Evolutionary conservation across 2,113 vertebrate genomes (phyloP).

Genomic region (Pteropus alecto): DNA sequence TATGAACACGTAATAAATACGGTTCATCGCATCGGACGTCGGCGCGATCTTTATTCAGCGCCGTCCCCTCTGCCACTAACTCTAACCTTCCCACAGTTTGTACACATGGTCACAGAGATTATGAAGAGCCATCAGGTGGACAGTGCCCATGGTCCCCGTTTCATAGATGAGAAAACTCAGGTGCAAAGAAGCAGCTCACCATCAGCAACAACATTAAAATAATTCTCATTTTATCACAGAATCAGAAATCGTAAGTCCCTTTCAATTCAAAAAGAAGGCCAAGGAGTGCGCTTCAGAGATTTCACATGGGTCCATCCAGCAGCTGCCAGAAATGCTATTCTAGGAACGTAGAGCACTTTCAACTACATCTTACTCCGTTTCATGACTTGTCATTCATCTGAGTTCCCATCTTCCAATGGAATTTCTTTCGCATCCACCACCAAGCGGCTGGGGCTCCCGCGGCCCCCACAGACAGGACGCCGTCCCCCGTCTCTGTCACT

Average conservation of each 20-base stretch:
- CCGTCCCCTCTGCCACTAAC: background rate
- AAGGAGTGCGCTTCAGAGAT: background rate
- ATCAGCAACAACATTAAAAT: background rate
- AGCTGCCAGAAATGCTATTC: background rate
- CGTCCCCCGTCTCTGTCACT: conserved; percentile 41
- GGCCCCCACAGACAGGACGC: conserved; percentile 64
- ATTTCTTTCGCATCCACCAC: conserved; percentile 55
- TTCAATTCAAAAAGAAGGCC: background rate
- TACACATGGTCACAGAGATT: background rate
- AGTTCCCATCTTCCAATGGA: conserved; percentile 51
- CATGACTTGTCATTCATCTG: conserved; percentile 7
- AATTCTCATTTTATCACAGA: background rate
- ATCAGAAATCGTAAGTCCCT: background rate
- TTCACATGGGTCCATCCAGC: background rate
- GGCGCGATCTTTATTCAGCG: background rate
- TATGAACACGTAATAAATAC: background rate
- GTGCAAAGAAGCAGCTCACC: background rate
- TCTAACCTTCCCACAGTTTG: background rate
- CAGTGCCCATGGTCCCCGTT: background rate
- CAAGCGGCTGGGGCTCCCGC: conserved; percentile 28
- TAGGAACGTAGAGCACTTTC: background rate
- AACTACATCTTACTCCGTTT: conserved; percentile 22
- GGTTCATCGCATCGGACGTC: too few relatives aligned
- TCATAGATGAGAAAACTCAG: background rate
- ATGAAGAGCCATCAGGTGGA: background rate